These are phyloP conservation scores for Urocolius indicus DNA, from an alignment of 2,113 vertebrate species.

Conservation along the genomic window DNA sequence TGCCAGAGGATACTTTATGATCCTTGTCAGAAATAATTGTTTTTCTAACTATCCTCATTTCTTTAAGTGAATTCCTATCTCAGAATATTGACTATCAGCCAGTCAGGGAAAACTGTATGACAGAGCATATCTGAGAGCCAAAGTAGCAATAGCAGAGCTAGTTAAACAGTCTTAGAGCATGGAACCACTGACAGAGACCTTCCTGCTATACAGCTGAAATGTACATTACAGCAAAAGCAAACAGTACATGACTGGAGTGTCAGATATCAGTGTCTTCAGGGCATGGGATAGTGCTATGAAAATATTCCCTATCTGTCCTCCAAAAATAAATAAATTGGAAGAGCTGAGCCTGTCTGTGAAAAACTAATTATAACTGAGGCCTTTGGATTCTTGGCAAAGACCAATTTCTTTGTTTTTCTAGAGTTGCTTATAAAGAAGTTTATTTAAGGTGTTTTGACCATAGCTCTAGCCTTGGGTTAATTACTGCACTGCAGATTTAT, in stretches of 20 bases:
- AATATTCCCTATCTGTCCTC: background rate
- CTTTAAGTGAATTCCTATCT: background rate
- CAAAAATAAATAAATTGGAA: background rate
- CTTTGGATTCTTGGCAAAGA: slow-evolving; percentile 7
- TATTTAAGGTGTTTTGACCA: slow-evolving; percentile 21
- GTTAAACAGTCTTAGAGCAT: background rate
- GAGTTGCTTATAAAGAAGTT: background rate
- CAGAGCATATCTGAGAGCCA: background rate
- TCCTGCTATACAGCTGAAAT: background rate
- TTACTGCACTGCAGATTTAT: slow-evolving; percentile 28
- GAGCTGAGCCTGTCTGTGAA: background rate
- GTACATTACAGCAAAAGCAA: background rate
- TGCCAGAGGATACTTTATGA: background rate
- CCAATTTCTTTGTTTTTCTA: background rate
- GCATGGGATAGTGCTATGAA: background rate
- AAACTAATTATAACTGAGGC: slow-evolving; percentile 21
- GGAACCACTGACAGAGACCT: background rate
- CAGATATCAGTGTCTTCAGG: background rate
- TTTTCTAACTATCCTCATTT: slow-evolving; percentile 3
- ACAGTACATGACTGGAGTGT: background rate
- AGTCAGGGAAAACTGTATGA: background rate
- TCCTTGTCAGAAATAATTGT: background rate
- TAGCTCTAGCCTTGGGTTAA: slow-evolving; percentile 35
- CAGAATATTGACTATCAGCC: background rate
- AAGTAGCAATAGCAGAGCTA: background rate